A percentile compares a stretch with the other conserved stretches of the same genome.
Evolutionary conservation across 2,888 invertebrate genomes (phyloP).

Genomic region (Aleiodes testaceus): DNA sequence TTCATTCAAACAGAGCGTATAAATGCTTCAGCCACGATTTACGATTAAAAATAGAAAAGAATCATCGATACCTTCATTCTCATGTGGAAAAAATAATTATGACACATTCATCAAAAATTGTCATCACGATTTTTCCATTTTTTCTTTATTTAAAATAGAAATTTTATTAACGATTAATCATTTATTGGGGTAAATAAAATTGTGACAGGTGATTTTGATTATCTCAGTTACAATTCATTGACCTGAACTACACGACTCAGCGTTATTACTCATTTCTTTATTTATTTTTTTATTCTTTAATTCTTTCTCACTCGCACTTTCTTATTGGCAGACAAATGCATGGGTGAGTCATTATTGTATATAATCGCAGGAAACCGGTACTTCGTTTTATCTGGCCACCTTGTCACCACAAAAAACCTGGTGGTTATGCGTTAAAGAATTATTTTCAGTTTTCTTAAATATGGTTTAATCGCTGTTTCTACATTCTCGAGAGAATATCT

Average conservation of each 20-base stretch:
- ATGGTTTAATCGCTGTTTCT: no score
- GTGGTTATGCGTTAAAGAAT: constrained; percentile 33
- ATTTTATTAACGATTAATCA: background rate
- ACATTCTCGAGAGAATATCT: no score
- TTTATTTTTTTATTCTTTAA: constrained; percentile 21
- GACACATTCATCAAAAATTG: no score
- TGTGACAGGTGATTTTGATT: constrained; percentile 28
- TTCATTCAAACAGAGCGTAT: constrained; percentile 11
- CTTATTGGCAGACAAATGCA: background rate
- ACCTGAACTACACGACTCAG: constrained; percentile 31
- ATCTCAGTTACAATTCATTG: constrained; percentile 22
- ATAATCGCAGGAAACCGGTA: constrained; percentile 35
- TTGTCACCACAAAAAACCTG: constrained; percentile 39
- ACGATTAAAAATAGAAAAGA: no score
- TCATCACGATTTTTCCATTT: no score
- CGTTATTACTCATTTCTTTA: constrained; percentile 6
- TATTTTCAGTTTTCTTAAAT: background rate
- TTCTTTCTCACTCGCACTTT: background rate
- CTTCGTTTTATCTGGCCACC: constrained; percentile 21
- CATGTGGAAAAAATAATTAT: no score
- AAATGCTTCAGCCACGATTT: no score
- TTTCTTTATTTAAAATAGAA: no score
- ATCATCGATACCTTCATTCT: no score
- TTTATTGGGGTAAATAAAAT: constrained; percentile 2
- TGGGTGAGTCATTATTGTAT: constrained; percentile 43